Conservation (phyloP, 2,888 invertebrate genomes). For the Masnerella sp. region DNA sequence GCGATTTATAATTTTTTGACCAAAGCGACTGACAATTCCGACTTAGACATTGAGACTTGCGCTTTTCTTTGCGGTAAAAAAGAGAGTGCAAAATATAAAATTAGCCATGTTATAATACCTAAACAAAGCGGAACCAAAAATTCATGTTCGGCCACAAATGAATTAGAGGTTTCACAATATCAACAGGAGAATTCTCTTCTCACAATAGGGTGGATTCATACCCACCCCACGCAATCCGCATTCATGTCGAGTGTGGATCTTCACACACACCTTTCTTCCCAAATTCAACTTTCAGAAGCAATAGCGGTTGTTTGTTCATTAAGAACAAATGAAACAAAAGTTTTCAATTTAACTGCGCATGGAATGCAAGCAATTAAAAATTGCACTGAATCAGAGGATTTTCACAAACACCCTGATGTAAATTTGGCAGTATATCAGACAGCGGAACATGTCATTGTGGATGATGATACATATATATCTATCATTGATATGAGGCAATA, state of each 20-base stretch:
- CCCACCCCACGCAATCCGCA: background rate
- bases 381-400: background rate
- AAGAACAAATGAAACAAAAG: background rate
- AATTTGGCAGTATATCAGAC: background rate
- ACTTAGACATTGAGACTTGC: constrained; percentile 3
- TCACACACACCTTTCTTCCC: background rate
- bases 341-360: background rate
- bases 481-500: background rate
- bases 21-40: background rate
- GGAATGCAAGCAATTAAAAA: background rate
- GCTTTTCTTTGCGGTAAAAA: constrained; percentile 11
- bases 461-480: background rate
- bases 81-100: background rate
- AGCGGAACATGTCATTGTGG: background rate
- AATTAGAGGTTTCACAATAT: background rate
- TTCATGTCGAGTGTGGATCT: constrained; percentile 3
- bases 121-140: constrained; percentile 1
- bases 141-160: background rate
- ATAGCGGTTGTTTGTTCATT: background rate
- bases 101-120: constrained; percentile 12
- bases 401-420: background rate
- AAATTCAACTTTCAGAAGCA: background rate
- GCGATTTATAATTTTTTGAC: constrained; percentile 12
- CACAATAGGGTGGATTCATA: constrained; percentile 3
- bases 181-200: background rate